Evolutionary conservation across 1,140 invertebrate species (phyloP).

Genomic region (Heliconius congener): DNA sequence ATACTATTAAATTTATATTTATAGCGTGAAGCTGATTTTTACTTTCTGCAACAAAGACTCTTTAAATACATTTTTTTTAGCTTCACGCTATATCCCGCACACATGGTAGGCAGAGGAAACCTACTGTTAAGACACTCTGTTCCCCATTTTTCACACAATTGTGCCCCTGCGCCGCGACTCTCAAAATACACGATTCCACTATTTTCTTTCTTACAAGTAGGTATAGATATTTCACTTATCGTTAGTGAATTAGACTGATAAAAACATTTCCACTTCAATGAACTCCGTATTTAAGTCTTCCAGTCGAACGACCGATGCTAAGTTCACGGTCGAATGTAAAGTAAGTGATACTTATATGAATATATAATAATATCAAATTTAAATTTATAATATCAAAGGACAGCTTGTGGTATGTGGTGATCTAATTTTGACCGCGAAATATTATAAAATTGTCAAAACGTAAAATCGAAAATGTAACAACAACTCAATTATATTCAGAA

Average conservation of each 20-base stretch:
- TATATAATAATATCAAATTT: not conserved
- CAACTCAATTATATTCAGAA: too few species aligned
- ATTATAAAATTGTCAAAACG: not conserved
- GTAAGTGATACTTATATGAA: not conserved
- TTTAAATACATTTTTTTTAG: too few species aligned
- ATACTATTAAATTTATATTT: too few species aligned
- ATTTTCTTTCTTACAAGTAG: not conserved
- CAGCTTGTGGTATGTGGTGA: not conserved
- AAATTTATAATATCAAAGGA: not conserved
- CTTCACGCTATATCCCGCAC: too few species aligned
- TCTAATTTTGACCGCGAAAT: not conserved
- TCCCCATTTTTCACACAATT: too few species aligned
- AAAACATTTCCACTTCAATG: conserved; percentile 19
- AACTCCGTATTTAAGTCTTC: conserved; percentile 21
- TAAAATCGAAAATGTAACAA: too few species aligned
- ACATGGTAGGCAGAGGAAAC: not conserved
- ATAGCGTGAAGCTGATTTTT: too few species aligned
- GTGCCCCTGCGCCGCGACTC: too few species aligned
- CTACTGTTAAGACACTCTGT: not conserved
- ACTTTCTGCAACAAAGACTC: too few species aligned
- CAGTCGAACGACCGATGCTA: not conserved
- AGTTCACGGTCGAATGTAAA: conserved; percentile 24
- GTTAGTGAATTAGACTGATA: not conserved
- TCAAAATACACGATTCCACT: too few species aligned
- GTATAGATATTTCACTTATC: not conserved